Percentiles rank a stretch among this genome's conserved stretches.
These are phyloP conservation scores for Lycaon pictus DNA, from an alignment of 2,113 vertebrate species.

Conservation along the genomic window DNA sequence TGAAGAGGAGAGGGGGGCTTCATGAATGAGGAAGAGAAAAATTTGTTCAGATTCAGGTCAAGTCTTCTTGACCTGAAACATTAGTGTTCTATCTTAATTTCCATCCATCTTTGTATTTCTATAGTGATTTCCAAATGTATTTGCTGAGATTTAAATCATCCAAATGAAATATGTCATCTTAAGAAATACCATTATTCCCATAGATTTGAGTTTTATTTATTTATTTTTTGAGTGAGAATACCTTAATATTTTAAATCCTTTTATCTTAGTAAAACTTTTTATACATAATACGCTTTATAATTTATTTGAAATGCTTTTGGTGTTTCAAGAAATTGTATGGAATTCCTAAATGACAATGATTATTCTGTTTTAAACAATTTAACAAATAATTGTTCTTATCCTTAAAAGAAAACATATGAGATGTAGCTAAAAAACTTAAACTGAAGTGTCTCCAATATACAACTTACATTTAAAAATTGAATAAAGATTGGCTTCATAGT, in stretches of 20 bases:
- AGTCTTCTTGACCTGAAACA: not conserved
- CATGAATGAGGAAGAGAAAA: not conserved
- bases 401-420: slow-evolving; percentile 76
- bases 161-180: not conserved
- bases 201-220: not conserved
- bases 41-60: not conserved
- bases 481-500: slow-evolving; percentile 72
- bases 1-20: not conserved
- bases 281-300: slow-evolving; percentile 50
- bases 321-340: slow-evolving; percentile 73
- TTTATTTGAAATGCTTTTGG: slow-evolving; percentile 76
- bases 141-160: slow-evolving; percentile 33
- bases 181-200: not conserved
- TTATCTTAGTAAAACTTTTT: slow-evolving; percentile 43
- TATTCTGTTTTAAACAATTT: slow-evolving; percentile 81
- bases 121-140: not conserved
- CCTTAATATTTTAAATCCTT: not conserved
- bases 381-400: slow-evolving; percentile 81
- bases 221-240: not conserved
- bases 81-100: not conserved
- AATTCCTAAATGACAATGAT: slow-evolving; percentile 83
- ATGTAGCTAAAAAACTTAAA: slow-evolving; percentile 81
- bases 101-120: not conserved
- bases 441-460: slow-evolving; percentile 75
- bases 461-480: slow-evolving; percentile 74